These are phyloP conservation scores for Catalaphyllia jardinei DNA, from an alignment of 64 coral and sea anemone genomes.

Conservation along the genomic window DNA sequence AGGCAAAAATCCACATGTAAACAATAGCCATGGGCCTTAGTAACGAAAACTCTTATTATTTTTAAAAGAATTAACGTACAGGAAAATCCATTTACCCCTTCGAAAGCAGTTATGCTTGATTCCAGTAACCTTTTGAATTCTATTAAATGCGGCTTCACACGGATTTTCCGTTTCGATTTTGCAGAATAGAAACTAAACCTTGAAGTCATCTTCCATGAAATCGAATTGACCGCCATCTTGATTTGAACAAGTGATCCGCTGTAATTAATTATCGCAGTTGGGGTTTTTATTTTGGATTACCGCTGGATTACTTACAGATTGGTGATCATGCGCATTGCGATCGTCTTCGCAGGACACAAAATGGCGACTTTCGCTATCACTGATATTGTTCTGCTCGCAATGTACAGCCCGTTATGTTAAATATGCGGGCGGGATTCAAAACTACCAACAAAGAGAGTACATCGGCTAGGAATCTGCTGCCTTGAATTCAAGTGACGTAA, in stretches of 20 bases:
- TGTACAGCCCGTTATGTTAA: background rate
- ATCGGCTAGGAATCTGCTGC: background rate
- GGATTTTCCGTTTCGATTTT: conserved; percentile 70
- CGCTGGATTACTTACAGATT: background rate
- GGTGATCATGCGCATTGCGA: conserved; percentile 44
- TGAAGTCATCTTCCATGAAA: conserved; percentile 77
- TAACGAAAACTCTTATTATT: background rate
- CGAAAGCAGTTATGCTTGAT: conserved; percentile 59
- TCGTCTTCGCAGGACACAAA: conserved; percentile 29
- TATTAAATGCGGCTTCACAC: conserved; percentile 69
- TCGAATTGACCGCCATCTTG: conserved; percentile 99
- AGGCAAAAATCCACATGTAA: conserved; percentile 10
- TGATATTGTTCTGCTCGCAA: conserved; percentile 6
- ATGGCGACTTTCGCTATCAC: conserved; percentile 48
- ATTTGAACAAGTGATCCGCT: conserved; percentile 11
- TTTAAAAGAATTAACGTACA: background rate
- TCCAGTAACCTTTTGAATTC: conserved; percentile 81
- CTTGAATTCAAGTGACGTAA: conserved; percentile 3
- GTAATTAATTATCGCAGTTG: background rate
- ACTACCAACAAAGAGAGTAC: background rate
- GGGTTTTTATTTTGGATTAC: background rate
- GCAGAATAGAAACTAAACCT: conserved; percentile 84
- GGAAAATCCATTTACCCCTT: conserved; percentile 48
- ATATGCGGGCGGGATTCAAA: conserved; percentile 8
- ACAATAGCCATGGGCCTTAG: background rate